Evolutionary conservation across 2,888 invertebrate species (phyloP), one percentile per base, ranked within the genome.

Genomic region (Phaedon cochleariae): DNA sequence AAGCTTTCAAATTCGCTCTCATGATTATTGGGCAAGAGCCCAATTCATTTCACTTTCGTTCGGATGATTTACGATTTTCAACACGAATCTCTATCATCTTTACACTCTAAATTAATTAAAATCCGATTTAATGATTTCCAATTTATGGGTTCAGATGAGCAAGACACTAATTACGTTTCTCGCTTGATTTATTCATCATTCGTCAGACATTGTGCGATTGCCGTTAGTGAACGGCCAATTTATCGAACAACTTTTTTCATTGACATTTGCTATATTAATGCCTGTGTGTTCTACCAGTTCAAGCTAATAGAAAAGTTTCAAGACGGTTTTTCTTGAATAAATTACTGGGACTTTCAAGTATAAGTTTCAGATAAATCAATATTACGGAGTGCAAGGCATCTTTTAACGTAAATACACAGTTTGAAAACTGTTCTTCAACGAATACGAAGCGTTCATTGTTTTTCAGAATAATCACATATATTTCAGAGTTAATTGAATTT

Each of bases 21-120:
- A 12, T 15, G 10, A 3, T 3, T 6, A n/a, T 41, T 41, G 41
- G 4, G 41, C 6, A 41, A 41, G 12, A 1, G n/a, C 41, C 15
- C 15, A 15, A 41, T 41, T 15, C 10, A 41, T 10, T 34, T 34
- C 34, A 34, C 34, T 34, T 34, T 34, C 41, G 41, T 41, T 41
- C 41, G 15, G 15, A 41, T 41, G 41, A 41, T 41, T 41, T n/a
- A 41, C 41, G 41, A 41, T 41, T 41, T 15, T 41, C 41, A n/a
- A 41, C 41, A 6, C 41, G 15, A 41, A 6, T 41, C 41, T 41
- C 41, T 41, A 41, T 41, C 41, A 41, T 41, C 41, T 41, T 41
- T 41, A 41, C 41, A 41, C 41, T 41, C 41, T 41, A 41, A 41
- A 41, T 41, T 41, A 41, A 41, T 41, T 41, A 41, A 41, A 41